Percentiles rank a stretch among this genome's conserved stretches.
phyloP scores from a whole-genome alignment of 2,888 invertebrate genomes.

The Chouioia cunea region DNA sequence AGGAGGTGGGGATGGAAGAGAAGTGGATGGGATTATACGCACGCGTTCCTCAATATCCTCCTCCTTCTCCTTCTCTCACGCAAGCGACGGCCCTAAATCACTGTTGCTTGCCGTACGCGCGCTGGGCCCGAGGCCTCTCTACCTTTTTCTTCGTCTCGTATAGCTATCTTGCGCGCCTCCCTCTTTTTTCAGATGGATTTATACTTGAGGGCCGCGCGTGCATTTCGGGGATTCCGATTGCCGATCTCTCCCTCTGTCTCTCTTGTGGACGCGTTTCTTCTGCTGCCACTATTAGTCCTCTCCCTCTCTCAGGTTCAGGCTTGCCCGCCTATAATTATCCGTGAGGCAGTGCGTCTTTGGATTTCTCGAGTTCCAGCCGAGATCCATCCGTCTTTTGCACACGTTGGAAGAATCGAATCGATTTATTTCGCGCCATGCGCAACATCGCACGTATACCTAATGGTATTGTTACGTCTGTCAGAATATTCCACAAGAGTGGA shows the following conservation, averaged over 20 bases:
- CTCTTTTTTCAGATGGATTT: conserved; percentile 61
- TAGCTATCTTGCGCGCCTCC: conserved; percentile 31
- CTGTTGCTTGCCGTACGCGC: not conserved
- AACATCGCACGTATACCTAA: conserved; percentile 34
- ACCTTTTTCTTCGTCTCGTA: conserved; percentile 14
- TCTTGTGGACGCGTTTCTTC: not conserved
- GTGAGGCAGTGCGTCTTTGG: conserved; percentile 7
- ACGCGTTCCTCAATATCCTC: conserved; percentile 11
- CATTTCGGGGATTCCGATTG: conserved; percentile 62
- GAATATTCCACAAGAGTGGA: conserved; percentile 13
- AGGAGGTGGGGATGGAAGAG: not conserved
- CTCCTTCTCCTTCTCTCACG: conserved; percentile 37
- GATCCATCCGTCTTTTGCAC: conserved; percentile 50
- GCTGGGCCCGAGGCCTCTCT: not conserved
- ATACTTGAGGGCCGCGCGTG: conserved; percentile 58
- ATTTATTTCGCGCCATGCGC: conserved; percentile 44
- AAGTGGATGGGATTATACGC: not conserved
- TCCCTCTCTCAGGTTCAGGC: conserved; percentile 11
- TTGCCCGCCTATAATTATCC: conserved; percentile 45
- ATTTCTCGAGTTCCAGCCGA: conserved; percentile 47
- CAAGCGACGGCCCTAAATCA: conserved; percentile 46
- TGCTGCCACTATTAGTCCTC: conserved; percentile 24
- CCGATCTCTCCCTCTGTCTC: conserved; percentile 1
- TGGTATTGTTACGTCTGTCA: conserved; percentile 50
- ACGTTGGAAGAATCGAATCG: conserved; percentile 47